Base-by-base conservation (phyloP, 2,888 invertebrate species). In the Melanargia galathea region DNA sequence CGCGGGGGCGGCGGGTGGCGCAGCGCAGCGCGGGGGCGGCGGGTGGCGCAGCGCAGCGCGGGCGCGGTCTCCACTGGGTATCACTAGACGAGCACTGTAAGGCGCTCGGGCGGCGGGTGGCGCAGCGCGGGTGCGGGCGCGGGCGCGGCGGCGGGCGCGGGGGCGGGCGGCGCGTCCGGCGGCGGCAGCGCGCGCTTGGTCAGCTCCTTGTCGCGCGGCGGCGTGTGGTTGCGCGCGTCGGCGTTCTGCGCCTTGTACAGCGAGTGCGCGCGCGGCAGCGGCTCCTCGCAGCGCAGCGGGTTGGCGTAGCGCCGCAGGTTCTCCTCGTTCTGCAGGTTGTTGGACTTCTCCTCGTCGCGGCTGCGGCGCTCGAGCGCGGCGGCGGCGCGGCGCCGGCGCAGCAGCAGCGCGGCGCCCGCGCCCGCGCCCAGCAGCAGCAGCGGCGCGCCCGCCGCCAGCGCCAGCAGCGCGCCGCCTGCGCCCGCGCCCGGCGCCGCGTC, bases 281-380 rank as follows among this genome's bases (percentile, higher is more conserved):
- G 92, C 66, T 70, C 75, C 67, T 93, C 94, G 77, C 35, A 35
- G 35, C 95, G 95, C 63, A 96, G 87, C 4, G 96, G 96, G 86
- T 96, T 96, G 51, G 95, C 94, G 84, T 96, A 96, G 69, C 97
- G 93, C 59, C 97, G 93, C 64, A 97, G 91, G 81, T 97, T 97
- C 84, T 97, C 97, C 80, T 97, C 97, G 83, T 97, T 97, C 86
- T 97, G 97, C 64, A 97, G 86, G 84, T 97, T 97, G 84, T 97
- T 97, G 2, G 97, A 96, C 82, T 97, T 97, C 78, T 97, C 97
- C 78, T 97, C 96, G 78, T 96, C 96, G 77, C 95, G 94, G 75
- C 94, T 93, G 43, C 90, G 87, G 93, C 85, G 70, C 16, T 72
- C 33, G 22, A 93, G 94, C 82, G 93, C 93, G 64, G 90, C 93